A percentile compares a stretch with the other conserved stretches of the same genome.
Conservation (phyloP, 2,797 vertebrate species). For the Lutjanus argentimaculatus region DNA sequence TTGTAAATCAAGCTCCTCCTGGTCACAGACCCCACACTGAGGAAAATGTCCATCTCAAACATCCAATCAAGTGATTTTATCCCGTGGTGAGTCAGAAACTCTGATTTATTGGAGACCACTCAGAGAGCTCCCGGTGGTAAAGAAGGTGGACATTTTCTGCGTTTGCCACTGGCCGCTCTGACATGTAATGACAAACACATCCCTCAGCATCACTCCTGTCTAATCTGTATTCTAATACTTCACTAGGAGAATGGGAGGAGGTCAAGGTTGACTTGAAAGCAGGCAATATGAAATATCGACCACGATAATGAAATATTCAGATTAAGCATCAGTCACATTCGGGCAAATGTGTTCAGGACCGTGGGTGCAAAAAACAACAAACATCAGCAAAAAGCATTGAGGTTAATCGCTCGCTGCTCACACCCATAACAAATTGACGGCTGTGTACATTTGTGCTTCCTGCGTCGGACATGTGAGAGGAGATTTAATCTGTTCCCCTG, state of each 20-base stretch:
- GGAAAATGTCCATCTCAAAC: conserved; percentile 17
- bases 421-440: conserved; percentile 29
- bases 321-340: conserved; percentile 32
- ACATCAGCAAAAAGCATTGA: conserved; percentile 38
- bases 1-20: conserved; percentile 24
- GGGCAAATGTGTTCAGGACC: conserved; percentile 26
- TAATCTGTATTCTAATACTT: conserved; percentile 35
- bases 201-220: conserved; percentile 47
- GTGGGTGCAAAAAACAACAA: conserved; percentile 19
- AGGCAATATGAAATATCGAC: conserved; percentile 30
- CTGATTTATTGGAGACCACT: conserved; percentile 15
- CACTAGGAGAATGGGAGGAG: conserved; percentile 15
- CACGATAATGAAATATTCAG: conserved; percentile 15
- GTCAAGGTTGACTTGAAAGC: conserved; percentile 40
- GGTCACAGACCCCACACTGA: background rate
- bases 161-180: too few species aligned
- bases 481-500: conserved; percentile 43
- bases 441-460: conserved; percentile 45
- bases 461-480: conserved; percentile 36
- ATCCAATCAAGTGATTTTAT: conserved; percentile 12
- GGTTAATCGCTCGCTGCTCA: conserved; percentile 9
- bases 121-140: background rate
- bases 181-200: conserved; percentile 50
- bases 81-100: background rate
- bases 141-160: conserved; percentile 16